Evolutionary conservation across 2,797 vertebrate species (phyloP).

Genomic region (Pseudochirops cupreus): DNA sequence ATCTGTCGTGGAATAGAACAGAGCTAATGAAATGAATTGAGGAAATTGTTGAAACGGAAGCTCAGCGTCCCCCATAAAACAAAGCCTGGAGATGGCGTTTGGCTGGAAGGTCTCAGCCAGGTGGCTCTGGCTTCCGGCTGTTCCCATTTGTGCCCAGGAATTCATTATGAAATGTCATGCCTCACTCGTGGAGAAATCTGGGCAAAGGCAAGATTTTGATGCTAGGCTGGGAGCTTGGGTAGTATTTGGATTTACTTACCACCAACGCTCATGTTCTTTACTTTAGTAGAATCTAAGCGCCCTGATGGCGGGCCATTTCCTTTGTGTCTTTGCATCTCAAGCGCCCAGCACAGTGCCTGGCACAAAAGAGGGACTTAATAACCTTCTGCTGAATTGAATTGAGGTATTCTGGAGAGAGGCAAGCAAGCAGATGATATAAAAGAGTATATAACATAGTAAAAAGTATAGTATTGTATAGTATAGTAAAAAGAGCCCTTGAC

Average conservation of each 20-base stretch:
- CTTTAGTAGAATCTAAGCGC: neutral
- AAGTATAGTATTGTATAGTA: too few relatives aligned
- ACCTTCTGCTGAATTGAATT: neutral
- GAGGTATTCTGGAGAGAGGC: neutral
- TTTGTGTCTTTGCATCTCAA: neutral
- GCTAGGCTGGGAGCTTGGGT: neutral
- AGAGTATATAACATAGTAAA: too few relatives aligned
- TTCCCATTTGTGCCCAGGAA: conserved; percentile 32
- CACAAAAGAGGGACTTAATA: neutral
- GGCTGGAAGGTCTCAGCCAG: conserved; percentile 56
- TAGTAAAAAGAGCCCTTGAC: neutral
- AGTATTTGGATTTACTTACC: neutral
- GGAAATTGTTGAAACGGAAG: conserved; percentile 56
- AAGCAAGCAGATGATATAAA: too few relatives aligned
- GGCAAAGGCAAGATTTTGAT: neutral
- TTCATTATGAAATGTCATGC: conserved; percentile 26
- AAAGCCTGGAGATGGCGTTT: conserved; percentile 42
- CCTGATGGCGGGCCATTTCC: neutral
- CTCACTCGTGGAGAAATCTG: neutral
- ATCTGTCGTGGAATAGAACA: conserved; percentile 59
- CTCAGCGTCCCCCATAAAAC: conserved; percentile 64
- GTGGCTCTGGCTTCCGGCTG: conserved; percentile 23
- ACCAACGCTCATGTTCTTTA: neutral
- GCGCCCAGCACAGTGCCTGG: neutral
- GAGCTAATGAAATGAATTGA: conserved; percentile 74